phyloP scores from a whole-genome alignment of 1,140 invertebrate genomes.

The Stegodyphus mimosarum region DNA sequence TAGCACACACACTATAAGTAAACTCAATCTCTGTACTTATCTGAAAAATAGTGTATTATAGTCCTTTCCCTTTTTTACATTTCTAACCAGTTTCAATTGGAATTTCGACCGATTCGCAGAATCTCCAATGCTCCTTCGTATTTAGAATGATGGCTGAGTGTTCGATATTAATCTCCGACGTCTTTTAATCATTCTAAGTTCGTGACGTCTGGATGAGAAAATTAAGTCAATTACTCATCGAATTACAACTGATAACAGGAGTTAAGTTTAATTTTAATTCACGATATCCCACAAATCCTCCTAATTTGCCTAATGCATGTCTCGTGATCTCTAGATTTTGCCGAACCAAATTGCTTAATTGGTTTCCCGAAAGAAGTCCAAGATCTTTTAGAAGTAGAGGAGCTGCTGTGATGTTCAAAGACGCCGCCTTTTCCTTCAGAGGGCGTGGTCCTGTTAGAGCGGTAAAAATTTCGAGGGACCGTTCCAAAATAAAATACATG shows the following conservation, averaged over 20 bases:
- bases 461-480: background rate
- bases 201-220: background rate
- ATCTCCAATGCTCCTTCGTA: too few species aligned
- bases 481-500: background rate
- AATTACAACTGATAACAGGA: conserved; percentile 43
- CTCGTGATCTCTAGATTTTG: conserved; percentile 13
- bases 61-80: too few species aligned
- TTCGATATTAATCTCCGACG: conserved; percentile 2
- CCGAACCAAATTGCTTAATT: conserved; percentile 52
- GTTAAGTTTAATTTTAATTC: conserved; percentile 6
- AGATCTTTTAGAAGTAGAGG: background rate
- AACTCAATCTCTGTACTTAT: too few species aligned
- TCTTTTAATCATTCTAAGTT: conserved; percentile 20
- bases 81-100: too few species aligned
- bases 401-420: background rate
- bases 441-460: background rate
- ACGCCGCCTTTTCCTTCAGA: background rate
- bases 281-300: conserved; percentile 10
- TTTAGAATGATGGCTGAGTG: too few species aligned
- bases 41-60: too few species aligned
- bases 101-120: too few species aligned
- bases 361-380: conserved; percentile 9
- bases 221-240: conserved; percentile 29
- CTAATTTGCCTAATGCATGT: conserved; percentile 24
- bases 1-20: too few species aligned